Evolutionary conservation across 2,888 invertebrate genomes (phyloP), one percentile per base, ranked within the genome.

Genomic region (Papilio elwesi): DNA sequence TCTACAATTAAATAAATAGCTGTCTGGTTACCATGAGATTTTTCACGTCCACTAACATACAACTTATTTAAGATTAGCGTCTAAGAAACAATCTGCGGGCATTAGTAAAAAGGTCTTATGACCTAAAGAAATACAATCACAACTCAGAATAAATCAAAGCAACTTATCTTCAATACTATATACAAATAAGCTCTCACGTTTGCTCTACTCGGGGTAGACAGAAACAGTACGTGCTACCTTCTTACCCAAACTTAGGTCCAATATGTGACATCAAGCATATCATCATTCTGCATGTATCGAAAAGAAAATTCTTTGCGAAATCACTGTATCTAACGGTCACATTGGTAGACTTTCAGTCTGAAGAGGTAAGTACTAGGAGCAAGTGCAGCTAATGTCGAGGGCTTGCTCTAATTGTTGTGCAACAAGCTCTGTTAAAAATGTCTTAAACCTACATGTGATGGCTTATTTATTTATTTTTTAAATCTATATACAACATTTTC

Each of bases 121-220:
- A 26, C 12, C 12, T 15, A 43, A 15, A 62, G 43, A 62, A 62
- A 62, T 43, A 57, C 6, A 43, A 62, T 12, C 15, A 57, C 57
- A 59, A 12, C 57, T 59, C n/a, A 9, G 38, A 38, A n/a, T 13
- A 6, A 38, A 59, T 12, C 38, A 36, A 62, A 62, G 59, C 43
- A 15, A 62, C 59, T 62, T 62, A 62, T 10, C n/a, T 62, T 62
- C 43, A n/a, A 62, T n/a, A 43, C 43, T 62, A 62, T 62, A 15
- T 62, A 62, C 59, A 62, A 62, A 62, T 43, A 62, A 62, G 59
- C 59, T 43, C 59, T 43, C 59, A 52, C 52, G 15, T 52, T 52
- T 11, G 49, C 12, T 8, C 48, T 11, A 49, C n/a, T n/a, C n/a
- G n/a, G 43, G 6, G 43, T 43, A 43, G 5, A 6, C 43, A 43